A percentile compares a stretch with the other conserved stretches of the same genome.
Conservation (phyloP, 2,888 invertebrate genomes). For the Cremastinae sp. region DNA sequence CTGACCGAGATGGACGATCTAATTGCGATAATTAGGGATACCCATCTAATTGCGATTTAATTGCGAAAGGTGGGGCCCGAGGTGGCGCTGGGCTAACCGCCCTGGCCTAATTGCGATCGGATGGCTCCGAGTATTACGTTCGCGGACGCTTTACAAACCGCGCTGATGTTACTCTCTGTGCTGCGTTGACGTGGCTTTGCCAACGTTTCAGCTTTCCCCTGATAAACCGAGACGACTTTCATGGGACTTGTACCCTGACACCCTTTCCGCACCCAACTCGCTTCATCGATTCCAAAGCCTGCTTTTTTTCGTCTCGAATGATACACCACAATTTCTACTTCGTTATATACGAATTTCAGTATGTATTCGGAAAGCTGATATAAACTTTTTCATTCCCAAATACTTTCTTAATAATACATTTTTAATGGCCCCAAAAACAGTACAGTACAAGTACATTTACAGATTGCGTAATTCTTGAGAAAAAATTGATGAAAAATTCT, state of each 20-base stretch:
- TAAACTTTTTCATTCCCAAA: too few species aligned
- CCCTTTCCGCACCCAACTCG: slow-evolving; percentile 27
- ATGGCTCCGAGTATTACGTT: slow-evolving; percentile 60
- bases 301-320: slow-evolving; percentile 34
- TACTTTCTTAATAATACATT: too few species aligned
- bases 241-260: slow-evolving; percentile 32
- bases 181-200: slow-evolving; percentile 22
- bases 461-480: too few species aligned
- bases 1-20: slow-evolving; percentile 55
- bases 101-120: slow-evolving; percentile 61
- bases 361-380: too few species aligned
- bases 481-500: too few species aligned
- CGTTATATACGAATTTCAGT: too few species aligned
- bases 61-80: slow-evolving; percentile 50
- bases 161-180: slow-evolving; percentile 47
- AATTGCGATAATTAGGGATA: slow-evolving; percentile 65
- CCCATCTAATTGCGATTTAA: slow-evolving; percentile 62
- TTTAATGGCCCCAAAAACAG: too few species aligned
- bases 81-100: slow-evolving; percentile 23
- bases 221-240: slow-evolving; percentile 56
- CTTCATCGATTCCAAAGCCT: slow-evolving; percentile 18
- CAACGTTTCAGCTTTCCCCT: slow-evolving; percentile 49
- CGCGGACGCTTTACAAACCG: slow-evolving; percentile 32
- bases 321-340: too few species aligned
- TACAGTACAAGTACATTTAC: too few species aligned